Base-by-base conservation (phyloP, 2,888 invertebrate genomes). In the Philaethria dido region DNA sequence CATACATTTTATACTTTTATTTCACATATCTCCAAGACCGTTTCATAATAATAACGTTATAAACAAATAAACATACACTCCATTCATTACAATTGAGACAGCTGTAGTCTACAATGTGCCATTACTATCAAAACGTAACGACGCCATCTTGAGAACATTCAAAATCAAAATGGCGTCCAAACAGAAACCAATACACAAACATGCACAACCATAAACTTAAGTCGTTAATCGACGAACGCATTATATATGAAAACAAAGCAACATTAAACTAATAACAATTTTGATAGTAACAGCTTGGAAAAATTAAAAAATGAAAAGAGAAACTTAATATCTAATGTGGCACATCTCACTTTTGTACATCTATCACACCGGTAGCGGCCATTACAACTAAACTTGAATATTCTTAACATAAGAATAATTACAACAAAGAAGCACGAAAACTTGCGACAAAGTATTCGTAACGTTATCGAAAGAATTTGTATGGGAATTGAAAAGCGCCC, bases 361-460 rank as follows among this genome's bases (percentile, higher is more conserved):
- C 64, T 81, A 78, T 80, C 82, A 82, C 83, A 83, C 80, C 71
- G 71, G 76, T 77, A 65, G 71, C 70, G 69, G 74, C 69, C 42
- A 13, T 64, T 66, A 69, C 47, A 67, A 64, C 79, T 78, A 84
- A 84, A 81, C 79, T 82, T 80, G 80, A 83, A 87, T 88, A 89
- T 88, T 87, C 89, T 89, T 89, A 89, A 90, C 88, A 87, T 89
- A 89, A 89, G 88, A 89, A 89, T 88, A 88, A 87, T 87, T 89
- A 87, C 82, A 88, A 86, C 80, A n/a, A n/a, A n/a, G n/a, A n/a
- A n/a, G n/a, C n/a, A n/a, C n/a, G n/a, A n/a, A n/a, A n/a, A n/a
- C n/a, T n/a, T n/a, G n/a, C n/a, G n/a, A n/a, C n/a, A n/a, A n/a
- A n/a, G n/a, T n/a, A n/a, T n/a, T n/a, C n/a, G n/a, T n/a, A n/a